These are phyloP conservation scores for Lypha dubia DNA, from an alignment of 2,888 invertebrate genomes.

Conservation along the genomic window DNA sequence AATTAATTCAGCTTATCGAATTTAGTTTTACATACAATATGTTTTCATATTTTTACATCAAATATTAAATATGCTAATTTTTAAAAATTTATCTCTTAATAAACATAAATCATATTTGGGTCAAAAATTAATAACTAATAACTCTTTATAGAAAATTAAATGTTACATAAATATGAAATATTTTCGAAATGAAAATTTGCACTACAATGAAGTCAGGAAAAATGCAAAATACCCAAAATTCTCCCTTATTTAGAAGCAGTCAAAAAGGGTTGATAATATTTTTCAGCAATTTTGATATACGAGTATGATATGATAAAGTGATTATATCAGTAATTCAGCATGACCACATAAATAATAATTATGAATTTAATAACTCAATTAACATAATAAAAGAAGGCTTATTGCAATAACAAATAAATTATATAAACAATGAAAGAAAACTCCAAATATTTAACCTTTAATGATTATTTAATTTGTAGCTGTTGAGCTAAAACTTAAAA, in stretches of 20 bases:
- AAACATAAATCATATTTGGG: constrained; percentile 57
- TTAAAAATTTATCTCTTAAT: constrained; percentile 10
- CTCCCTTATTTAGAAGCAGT: background rate
- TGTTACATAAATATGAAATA: constrained; percentile 24
- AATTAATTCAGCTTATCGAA: no score
- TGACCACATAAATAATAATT: constrained; percentile 81
- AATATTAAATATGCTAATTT: background rate
- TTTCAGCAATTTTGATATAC: constrained; percentile 5
- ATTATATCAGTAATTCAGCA: constrained; percentile 73
- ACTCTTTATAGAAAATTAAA: constrained; percentile 8
- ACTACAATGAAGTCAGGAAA: background rate
- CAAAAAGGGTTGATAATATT: constrained; percentile 1
- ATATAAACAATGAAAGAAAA: constrained; percentile 6
- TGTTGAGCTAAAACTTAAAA: background rate
- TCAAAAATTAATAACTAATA: constrained; percentile 32
- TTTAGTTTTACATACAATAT: no score
- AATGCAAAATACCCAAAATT: background rate
- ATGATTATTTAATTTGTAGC: constrained; percentile 25
- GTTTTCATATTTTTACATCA: no score
- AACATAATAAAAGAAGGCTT: constrained; percentile 15
- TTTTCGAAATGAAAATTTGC: constrained; percentile 2
- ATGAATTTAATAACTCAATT: constrained; percentile 75
- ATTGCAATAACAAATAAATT: background rate
- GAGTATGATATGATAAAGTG: constrained; percentile 31
- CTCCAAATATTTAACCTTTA: background rate